These are phyloP conservation scores for Stegastes partitus DNA, from an alignment of 2,113 vertebrate species.

Conservation along the genomic window DNA sequence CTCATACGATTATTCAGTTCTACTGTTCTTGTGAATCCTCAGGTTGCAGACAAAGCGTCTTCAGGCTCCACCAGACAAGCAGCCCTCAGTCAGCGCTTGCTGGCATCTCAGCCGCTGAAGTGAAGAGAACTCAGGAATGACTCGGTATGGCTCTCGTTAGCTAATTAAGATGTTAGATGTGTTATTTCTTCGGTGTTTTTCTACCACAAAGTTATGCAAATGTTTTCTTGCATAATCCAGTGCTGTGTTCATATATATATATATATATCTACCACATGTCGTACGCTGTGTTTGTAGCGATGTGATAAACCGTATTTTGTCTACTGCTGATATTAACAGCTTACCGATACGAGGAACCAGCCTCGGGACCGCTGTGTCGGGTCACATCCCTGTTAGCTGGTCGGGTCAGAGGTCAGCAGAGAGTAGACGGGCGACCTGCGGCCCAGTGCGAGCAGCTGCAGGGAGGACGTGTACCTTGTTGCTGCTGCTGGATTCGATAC, in stretches of 20 bases:
- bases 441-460: slow-evolving; percentile 55
- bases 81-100: slow-evolving; percentile 48
- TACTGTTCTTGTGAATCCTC: slow-evolving; percentile 7
- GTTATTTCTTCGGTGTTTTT: neutral
- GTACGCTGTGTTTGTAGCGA: neutral
- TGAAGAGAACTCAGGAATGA: neutral
- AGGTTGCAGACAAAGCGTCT: slow-evolving; percentile 78
- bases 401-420: slow-evolving; percentile 84
- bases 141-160: neutral
- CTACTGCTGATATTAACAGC: neutral
- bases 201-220: neutral
- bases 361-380: neutral
- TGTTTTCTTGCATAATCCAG: neutral
- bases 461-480: slow-evolving; percentile 44
- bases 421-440: slow-evolving; percentile 86
- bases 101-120: slow-evolving; percentile 82
- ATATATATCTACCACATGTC: no score
- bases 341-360: slow-evolving; percentile 30
- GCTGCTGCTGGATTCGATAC: slow-evolving; percentile 27
- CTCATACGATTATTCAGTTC: neutral
- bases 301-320: neutral
- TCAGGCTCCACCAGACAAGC: slow-evolving; percentile 33
- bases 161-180: no score
- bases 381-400: slow-evolving; percentile 7
- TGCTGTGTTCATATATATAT: neutral